phyloP scores from a whole-genome alignment of 2,888 invertebrate species.

The Lasioglossum leucozonium region DNA sequence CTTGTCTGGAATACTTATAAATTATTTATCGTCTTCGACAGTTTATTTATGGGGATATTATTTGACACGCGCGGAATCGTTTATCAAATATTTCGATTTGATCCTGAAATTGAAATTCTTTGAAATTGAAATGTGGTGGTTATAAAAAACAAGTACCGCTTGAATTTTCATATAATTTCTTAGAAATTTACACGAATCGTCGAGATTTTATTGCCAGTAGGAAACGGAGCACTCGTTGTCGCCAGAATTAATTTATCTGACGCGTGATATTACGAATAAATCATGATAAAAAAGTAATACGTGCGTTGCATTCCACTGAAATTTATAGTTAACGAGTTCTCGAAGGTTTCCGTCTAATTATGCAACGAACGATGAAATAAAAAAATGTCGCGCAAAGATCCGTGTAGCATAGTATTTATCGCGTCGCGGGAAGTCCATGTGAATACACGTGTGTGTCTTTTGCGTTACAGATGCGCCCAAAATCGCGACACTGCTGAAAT shows the following conservation, averaged over 20 bases:
- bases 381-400: neutral
- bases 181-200: neutral
- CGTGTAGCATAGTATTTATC: neutral
- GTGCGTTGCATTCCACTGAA: too few relatives aligned
- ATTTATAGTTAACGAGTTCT: too few relatives aligned
- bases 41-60: neutral
- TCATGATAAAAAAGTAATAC: too few relatives aligned
- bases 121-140: too few relatives aligned
- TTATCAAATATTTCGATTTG: neutral
- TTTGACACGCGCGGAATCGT: neutral
- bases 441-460: neutral
- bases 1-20: neutral
- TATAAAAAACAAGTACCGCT: neutral
- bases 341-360: too few relatives aligned
- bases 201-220: neutral
- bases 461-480: slow-evolving; percentile 81
- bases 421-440: neutral
- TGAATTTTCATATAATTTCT: neutral
- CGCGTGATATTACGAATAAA: too few relatives aligned
- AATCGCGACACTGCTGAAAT: slow-evolving; percentile 75
- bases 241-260: too few relatives aligned
- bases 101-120: too few relatives aligned
- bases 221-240: too few relatives aligned
- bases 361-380: too few relatives aligned
- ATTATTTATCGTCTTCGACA: neutral